Base-by-base conservation (phyloP, 2,113 vertebrate genomes). In the Pygoscelis adeliae region DNA sequence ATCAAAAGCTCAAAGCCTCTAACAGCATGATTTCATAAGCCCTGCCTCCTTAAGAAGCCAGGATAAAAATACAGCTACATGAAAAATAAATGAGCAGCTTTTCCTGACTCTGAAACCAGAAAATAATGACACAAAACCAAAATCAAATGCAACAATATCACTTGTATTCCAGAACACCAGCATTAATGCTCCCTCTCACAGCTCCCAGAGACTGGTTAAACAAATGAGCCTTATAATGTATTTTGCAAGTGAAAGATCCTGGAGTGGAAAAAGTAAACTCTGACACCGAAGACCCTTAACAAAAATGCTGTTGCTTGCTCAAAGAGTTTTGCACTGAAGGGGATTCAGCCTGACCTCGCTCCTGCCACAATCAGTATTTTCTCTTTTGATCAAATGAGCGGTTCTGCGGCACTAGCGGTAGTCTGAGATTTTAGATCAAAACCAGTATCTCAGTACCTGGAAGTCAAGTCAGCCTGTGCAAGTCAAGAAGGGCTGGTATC, bases 31-130 rank as follows among this genome's bases (percentile, higher is more conserved):
- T 80, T 88, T 61, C 36, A 6, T 30, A 26, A 90, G 90, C 66
- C 47, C 78, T 92, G 78, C 66, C 85, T 93, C 90, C 66, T 93
- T 91, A 90, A 93, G 84, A 94, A 91, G 76, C 47, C 62, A 38
- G 32, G 72, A 56, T 95, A 77, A 95, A 95, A 95, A 93, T 49
- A 88, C 34, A 93, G 82, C 74, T 71, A 66, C 91, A 96, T 96
- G 78, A 97, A 97, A 97, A 96, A 97, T 97, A 95, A 95, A 96
- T 94, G 91, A 97, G 91, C 87, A 93, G 89, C 70, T 88, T 88
- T 94, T 85, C 67, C 84, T 56, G 62, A 95, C 66, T 96, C 78
- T 61, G 79, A 96, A 94, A 91, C 78, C 81, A 93, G 89, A 95
- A 96, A 94, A 96, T 87, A 96, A 96, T 72, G 52, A 93, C 69